Conservation (phyloP, 1,140 invertebrate species). For the Patella vulgata region DNA sequence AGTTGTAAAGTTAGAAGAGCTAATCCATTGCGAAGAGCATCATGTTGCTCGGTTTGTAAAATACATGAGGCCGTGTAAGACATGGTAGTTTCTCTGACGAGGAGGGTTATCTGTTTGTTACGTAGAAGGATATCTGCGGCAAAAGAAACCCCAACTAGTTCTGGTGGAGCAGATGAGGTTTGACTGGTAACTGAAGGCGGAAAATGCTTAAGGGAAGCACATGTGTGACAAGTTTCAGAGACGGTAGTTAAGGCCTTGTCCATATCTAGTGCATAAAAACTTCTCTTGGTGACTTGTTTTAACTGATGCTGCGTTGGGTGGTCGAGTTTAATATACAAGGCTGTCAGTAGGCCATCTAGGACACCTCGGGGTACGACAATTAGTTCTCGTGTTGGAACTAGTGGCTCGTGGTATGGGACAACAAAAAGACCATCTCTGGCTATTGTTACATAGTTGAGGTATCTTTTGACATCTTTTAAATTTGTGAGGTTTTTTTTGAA, state of each 20-base stretch:
- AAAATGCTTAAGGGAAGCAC: constrained; percentile 16
- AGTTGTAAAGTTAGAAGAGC: background rate
- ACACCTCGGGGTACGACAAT: constrained; percentile 31
- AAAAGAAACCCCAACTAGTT: constrained; percentile 24
- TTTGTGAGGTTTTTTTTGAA: constrained; percentile 23
- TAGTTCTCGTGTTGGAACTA: background rate
- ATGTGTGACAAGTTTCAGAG: constrained; percentile 14
- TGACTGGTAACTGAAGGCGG: constrained; percentile 7
- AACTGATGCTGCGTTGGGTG: constrained; percentile 20
- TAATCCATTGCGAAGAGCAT: constrained; percentile 11
- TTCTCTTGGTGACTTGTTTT: constrained; percentile 7
- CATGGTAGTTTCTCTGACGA: constrained; percentile 17
- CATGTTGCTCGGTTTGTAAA: background rate
- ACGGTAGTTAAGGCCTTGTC: constrained; percentile 12
- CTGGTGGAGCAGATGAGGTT: constrained; percentile 16
- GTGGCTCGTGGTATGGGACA: constrained; percentile 9
- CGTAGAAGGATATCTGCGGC: constrained; percentile 28
- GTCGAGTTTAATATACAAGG: constrained; percentile 23
- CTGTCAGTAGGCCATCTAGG: constrained; percentile 30
- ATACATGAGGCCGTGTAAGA: constrained; percentile 22
- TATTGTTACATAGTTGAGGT: constrained; percentile 23
- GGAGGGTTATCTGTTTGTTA: constrained; percentile 10
- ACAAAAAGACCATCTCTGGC: constrained; percentile 36
- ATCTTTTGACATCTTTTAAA: constrained; percentile 29
- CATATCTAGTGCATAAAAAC: constrained; percentile 33